Base-by-base conservation (phyloP, 2,888 invertebrate species). In the Athrips mouffetella region DNA sequence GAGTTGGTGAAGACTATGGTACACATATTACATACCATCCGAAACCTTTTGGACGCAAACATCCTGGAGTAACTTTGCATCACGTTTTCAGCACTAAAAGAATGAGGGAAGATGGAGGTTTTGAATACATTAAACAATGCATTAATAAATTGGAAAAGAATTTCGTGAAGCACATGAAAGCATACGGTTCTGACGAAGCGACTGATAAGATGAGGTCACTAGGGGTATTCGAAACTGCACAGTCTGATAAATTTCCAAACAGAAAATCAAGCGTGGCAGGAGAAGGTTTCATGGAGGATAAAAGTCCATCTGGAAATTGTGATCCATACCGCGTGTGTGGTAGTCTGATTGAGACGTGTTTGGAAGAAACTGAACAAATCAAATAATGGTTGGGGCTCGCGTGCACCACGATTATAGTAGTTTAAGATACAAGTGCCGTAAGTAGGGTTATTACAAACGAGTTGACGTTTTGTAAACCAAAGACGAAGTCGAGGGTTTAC, bases 181-280 rank as follows among this genome's bases (percentile, higher is more conserved):
- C 92, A 46, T 99, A 99, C 74, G 98, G 98, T 74, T 92, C 94
- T 51, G 94, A 95, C 73, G 98, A 98, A 56, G 91, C 92, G 66
- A 97, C 98, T 80, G 99, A 99, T 80, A 96, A 94, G 72, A 92
- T 98, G 71, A 92, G 99, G 58, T 89, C 99, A 21, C 98, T 97
- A 6, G 99, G 99, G 45, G 91, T 91, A 70, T 98, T 97, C 80
- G 99, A 99, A 87, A 99, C 99, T 0, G 95, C 98, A 41, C 95
- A 94, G 16, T 98, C 98, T 69, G 94, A 97, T 62, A 95, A 98
- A 74, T 99, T 99, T 6, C 98, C 98, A 45, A 96, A 96, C 80
- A 93, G 98, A 62, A 96, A 95, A 48, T 94, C 94, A 94, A 95
- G n/a, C n/a, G n/a, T n/a, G n/a, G n/a, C n/a, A 18, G 94, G 94